A percentile compares a stretch with the other conserved stretches of the same genome.
phyloP scores from a whole-genome alignment of 2,113 vertebrate species.

The Thermophis baileyi region DNA sequence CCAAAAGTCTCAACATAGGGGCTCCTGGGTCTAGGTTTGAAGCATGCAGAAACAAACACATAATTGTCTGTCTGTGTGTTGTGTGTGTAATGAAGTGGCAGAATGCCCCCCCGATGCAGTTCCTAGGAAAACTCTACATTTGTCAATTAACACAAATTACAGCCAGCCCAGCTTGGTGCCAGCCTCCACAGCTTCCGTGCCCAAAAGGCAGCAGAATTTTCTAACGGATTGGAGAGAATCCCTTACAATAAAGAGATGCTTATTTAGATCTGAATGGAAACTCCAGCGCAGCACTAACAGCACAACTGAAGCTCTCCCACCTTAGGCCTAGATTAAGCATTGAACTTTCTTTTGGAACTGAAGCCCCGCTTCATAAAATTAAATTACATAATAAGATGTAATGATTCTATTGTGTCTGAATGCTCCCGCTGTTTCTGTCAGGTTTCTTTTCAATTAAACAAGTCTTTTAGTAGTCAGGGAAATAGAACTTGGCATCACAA shows the following conservation, averaged over 20 bases:
- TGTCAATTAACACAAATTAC: conserved; percentile 5
- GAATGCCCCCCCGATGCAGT: background rate
- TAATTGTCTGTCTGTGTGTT: background rate
- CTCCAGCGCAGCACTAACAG: no score
- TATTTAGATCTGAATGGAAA: background rate
- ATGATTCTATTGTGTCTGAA: background rate
- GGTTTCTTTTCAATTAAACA: background rate
- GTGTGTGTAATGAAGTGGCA: background rate
- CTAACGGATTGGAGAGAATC: background rate
- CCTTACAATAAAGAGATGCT: background rate
- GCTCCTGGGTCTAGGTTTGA: background rate
- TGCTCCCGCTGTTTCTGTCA: background rate
- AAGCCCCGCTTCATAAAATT: background rate
- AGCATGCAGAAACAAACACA: background rate
- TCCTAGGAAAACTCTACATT: background rate
- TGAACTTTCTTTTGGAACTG: background rate
- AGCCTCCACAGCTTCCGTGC: background rate
- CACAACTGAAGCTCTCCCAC: background rate
- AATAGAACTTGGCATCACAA: background rate
- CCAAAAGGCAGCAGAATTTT: background rate
- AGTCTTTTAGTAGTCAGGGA: background rate
- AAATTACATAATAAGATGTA: background rate
- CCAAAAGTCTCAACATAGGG: background rate
- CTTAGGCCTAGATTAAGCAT: background rate
- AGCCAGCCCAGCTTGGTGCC: background rate